Evolutionary conservation across 1,140 invertebrate genomes (phyloP), one percentile per base, ranked within the genome.

Genomic region (Lepidurus arcticus): DNA sequence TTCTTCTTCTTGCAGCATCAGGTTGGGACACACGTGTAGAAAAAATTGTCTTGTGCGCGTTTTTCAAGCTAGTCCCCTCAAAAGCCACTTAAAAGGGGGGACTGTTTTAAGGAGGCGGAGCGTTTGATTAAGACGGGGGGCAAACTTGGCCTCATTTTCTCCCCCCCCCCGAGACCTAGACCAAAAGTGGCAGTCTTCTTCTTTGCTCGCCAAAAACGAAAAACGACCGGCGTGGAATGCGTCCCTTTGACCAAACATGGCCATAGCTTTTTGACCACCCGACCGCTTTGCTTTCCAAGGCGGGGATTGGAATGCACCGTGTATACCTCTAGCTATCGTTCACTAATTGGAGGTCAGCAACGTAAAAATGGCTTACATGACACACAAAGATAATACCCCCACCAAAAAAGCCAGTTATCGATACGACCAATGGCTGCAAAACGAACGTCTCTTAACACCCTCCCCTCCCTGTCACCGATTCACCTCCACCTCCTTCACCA

Each of bases 171-270:
- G 53, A 65, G 53, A 65, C 53, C 53, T 65, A n/a, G 16, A n/a
- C 13, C 53, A 65, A 47, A 21, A 65, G 53, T 65, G 53, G 53
- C 53, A n/a, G 53, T 65, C 53, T 65, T 65, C 45, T 47, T 47
- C 53, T 65, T 65, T 65, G 53, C 53, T 65, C 53, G 53, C 53
- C 53, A 65, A 65, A 65, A 65, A 65, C 53, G 53, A 65, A 65
- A 34, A 13, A 65, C 53, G 53, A 65, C 53, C 53, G 53, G 53
- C 53, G 53, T 65, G 53, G 53, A 65, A 65, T 65, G 53, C 53
- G 53, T 65, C 53, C 53, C 53, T 65, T 65, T 65, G 53, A 65
- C 53, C 53, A 65, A 65, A 65, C 53, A 65, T 65, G 53, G 53
- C 53, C 53, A 21, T 65, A 65, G 21, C 53, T 65, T 65, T 65